Evolutionary conservation across 2,888 invertebrate species (phyloP), one percentile per base, ranked within the genome.

Genomic region (Megastigmus dorsalis): DNA sequence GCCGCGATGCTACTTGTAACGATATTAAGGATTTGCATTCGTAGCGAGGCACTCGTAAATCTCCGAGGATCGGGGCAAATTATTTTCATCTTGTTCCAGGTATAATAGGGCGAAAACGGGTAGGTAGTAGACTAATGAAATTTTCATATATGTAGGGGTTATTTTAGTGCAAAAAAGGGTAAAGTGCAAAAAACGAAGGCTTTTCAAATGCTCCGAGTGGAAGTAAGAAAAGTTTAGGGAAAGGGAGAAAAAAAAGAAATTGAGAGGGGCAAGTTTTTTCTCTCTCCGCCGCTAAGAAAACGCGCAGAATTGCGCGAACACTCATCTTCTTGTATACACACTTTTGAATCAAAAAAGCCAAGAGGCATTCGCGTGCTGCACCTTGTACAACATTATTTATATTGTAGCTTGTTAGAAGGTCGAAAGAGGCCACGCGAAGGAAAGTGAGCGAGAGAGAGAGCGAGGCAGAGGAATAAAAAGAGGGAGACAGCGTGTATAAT

Each of bases 401-500:
- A 82, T 82, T 82, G 81, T 80, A 82, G 80, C 82, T 82, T 80
- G 82, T 82, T 82, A 81, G 80, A 80, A 80, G 77, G 77, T 66
- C 74, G 70, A 69, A 68, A 52, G 73, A 73, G 67, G 60, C 67
- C 70, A 68, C 28, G 50, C 62, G 50, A 23, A 36, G 36, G 48
- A 23, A 23, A 30, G 30, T 9, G 33, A 23, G 45, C 45, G 54
- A 26, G 33, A 55, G 2, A 38, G 26, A 45, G 23, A 57, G 48
- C 30, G 18, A 57, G 57, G 3, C 6, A 30, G 28, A 28, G 30
- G 62, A 54, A 36, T n/a, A 23, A 28, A 28, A 30, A 18, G 20
- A 45, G 10, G 3, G n/a, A 20, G 75, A 59, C 28, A 60, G 54
- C 50, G 63, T 57, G 60, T 65, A 57, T 72, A 72, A 65, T 72